Evolutionary conservation across 1,140 invertebrate species (phyloP), one percentile per base, ranked within the genome.

Genomic region (Ceratina calcarata): DNA sequence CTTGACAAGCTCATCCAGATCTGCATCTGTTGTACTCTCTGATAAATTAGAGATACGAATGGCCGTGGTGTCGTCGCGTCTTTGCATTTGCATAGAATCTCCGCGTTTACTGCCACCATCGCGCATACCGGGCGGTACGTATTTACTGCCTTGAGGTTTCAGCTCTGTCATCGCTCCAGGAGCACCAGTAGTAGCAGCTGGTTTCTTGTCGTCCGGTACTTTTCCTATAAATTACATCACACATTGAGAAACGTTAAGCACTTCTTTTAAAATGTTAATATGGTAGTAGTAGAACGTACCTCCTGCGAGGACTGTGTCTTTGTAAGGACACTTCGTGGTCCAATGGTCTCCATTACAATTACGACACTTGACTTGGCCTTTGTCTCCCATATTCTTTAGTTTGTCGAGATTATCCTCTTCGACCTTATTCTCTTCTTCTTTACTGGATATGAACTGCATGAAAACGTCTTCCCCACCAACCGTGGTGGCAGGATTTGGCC

Each of bases 11-110:
- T 99, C 98, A 89, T 99, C 98, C 71, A 99, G 93, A 94, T 99
- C 99, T 10, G 95, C 95, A 91, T 99, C 99, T 22, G 97, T 96
- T 68, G 98, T 99, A 83, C 98, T 98, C 91, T 99, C 98, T 1
- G 98, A 99, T 3, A 99, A 93, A 93, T 99, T 99, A 6, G 98
- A 99, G 64, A 99, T 99, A 84, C 98, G 95, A 84, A 99, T 99
- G 15, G 98, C 99, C 0, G 96, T 96, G 2, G 96, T 95, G 86
- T 99, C 97, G 89, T 97, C 96, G 13, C 96, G 94, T 73, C 95
- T 94, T 53, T 94, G 92, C 91, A 95, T 92, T 86, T 94, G 93
- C 95, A 97, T 95, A 74, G 95, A 94, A 88, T 98, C 95, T 70
- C 96, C 95, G 75, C 96, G 93, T 85, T 95, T 95, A 22, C 93